phyloP scores from a whole-genome alignment of 2,113 vertebrate species.

The Elephantulus edwardii region DNA sequence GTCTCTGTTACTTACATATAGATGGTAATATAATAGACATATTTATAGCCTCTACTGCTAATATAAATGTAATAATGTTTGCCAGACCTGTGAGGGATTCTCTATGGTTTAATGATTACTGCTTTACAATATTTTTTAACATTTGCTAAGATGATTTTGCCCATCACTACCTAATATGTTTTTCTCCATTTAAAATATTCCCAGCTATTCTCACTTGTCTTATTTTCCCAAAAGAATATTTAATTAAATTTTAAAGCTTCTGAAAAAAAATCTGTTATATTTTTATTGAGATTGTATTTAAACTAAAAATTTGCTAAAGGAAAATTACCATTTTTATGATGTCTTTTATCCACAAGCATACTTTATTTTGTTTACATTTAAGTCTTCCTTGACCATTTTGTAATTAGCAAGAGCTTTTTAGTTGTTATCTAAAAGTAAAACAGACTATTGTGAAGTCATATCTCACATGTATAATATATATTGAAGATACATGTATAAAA shows the following conservation, averaged over 20 bases:
- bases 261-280: neutral
- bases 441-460: neutral
- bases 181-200: neutral
- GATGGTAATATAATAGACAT: too few relatives aligned
- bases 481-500: neutral
- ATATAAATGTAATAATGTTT: too few relatives aligned
- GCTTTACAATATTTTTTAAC: constrained; percentile 13
- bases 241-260: neutral
- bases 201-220: neutral
- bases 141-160: neutral
- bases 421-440: neutral
- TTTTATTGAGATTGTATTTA: neutral
- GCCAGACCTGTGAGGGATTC: too few relatives aligned
- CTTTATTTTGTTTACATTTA: neutral
- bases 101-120: neutral
- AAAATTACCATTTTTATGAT: neutral
- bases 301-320: constrained; percentile 11
- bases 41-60: too few relatives aligned
- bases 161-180: neutral
- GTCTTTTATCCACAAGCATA: neutral
- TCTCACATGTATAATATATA: too few relatives aligned
- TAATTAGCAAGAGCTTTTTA: neutral
- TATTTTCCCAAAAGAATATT: neutral
- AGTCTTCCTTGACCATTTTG: constrained; percentile 8
- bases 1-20: too few relatives aligned